Base-by-base conservation (phyloP, 2,113 vertebrate species). In the Chloropsis hardwickii region DNA sequence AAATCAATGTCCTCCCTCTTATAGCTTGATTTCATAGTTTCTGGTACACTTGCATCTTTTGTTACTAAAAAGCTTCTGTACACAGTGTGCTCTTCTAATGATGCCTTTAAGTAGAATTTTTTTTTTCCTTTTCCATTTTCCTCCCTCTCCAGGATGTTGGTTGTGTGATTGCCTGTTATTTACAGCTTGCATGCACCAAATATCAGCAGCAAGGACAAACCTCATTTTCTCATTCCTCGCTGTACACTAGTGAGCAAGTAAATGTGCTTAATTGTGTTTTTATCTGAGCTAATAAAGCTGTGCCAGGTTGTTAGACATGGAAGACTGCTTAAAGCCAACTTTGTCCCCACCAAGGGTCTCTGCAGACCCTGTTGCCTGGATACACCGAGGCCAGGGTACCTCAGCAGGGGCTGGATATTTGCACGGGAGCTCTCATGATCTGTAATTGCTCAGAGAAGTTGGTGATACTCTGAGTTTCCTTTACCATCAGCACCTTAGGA, bases 221-320 rank as follows among this genome's bases (percentile, higher is more conserved):
- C 25, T 74, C 7, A 37, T 91, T 76, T 88, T 80, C 62, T 40
- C 14, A 1, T 53, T 93, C 51, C 42, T 94, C 31, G 57, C 22
- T 72, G 45, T 87, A 96, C n/a, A 50, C 93, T 96, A 92, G 91
- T 62, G 84, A 80, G 73, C 40, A 93, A 95, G 42, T 8, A 10
- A 93, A 91, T 95, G 40, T 86, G 56, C 66, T 82, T 97, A 97
- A 97, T 82, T 97, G 65, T 96, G 31, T 58, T 94, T 97, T 97
- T 78, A 91, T 94, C 70, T 51, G 73, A 92, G 92, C 22, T 77
- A 90, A 70, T 89, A 86, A 97, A 95, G 88, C 39, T 92, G 45
- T 97, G 94, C 94, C 92, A 97, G 91, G 76, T 65, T 96, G 88
- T 97, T 97, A 97, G 96, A 97, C 84, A 95, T 54, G 88, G 94